These are phyloP conservation scores for Epinephelus awoara DNA, from an alignment of 2,797 vertebrate genomes.

Conservation along the genomic window DNA sequence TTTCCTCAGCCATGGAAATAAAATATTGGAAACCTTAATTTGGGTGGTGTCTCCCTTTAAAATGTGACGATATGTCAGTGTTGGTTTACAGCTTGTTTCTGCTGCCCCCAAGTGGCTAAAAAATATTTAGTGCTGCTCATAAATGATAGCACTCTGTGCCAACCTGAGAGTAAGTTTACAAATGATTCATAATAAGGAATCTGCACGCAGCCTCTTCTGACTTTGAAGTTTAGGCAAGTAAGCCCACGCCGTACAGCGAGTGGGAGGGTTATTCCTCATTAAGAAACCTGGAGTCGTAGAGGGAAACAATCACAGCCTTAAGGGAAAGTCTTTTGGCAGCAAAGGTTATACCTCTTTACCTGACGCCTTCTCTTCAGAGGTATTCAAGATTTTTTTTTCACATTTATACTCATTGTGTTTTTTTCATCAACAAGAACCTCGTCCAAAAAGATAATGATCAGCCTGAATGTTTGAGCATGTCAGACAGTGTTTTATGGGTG, in stretches of 20 bases:
- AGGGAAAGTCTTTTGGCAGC: conserved; percentile 33
- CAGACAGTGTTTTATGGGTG: conserved; percentile 6
- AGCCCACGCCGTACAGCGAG: conserved; percentile 20
- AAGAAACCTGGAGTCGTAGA: conserved; percentile 3
- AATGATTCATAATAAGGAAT: conserved; percentile 33
- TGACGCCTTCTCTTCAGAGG: not conserved
- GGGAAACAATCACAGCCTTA: conserved; percentile 21
- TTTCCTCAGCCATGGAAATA: too few species aligned
- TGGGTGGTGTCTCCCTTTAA: not conserved
- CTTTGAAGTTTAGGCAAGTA: conserved; percentile 33
- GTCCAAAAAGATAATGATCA: conserved; percentile 8
- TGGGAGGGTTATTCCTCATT: conserved; percentile 29
- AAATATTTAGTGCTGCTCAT: not conserved
- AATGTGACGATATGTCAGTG: not conserved
- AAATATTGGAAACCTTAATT: too few species aligned
- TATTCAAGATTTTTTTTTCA: conserved; percentile 3
- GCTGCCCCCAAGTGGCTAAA: not conserved
- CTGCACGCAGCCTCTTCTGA: conserved; percentile 11
- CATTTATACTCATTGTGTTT: conserved; percentile 2
- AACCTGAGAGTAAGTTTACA: conserved; percentile 9
- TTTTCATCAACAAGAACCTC: conserved; percentile 4
- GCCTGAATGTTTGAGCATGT: conserved; percentile 11
- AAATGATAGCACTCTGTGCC: not conserved
- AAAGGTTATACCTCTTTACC: not conserved
- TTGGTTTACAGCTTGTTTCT: conserved; percentile 4